These are phyloP conservation scores for Rhynchonycteris naso DNA, from an alignment of 2,797 vertebrate species.

Conservation along the genomic window DNA sequence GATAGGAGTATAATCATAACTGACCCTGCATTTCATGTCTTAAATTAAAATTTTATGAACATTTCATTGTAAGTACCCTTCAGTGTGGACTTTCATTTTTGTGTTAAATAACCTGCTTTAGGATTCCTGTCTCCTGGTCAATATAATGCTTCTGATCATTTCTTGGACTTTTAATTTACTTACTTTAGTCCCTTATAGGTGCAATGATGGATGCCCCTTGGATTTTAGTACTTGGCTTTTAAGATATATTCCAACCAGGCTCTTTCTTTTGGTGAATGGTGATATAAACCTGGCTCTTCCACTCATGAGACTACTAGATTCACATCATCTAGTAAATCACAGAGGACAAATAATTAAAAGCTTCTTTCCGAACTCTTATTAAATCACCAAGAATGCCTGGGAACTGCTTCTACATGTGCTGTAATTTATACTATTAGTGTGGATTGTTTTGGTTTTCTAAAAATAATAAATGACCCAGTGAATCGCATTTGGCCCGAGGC, in stretches of 20 bases:
- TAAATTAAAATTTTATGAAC: conserved; percentile 39
- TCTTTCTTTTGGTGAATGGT: conserved; percentile 18
- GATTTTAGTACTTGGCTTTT: conserved; percentile 59
- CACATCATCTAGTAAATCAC: conserved; percentile 62
- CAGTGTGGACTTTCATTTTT: conserved; percentile 51
- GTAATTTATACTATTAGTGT: conserved; percentile 80
- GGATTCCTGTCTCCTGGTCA: conserved; percentile 28
- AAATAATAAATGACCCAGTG: conserved; percentile 87
- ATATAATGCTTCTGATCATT: conserved; percentile 9
- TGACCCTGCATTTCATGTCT: conserved; percentile 33
- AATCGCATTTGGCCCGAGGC: conserved; percentile 84
- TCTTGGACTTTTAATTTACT: neutral
- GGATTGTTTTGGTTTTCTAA: conserved; percentile 85
- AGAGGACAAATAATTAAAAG: conserved; percentile 80
- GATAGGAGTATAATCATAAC: neutral
- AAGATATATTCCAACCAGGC: conserved; percentile 5
- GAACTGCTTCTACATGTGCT: conserved; percentile 53
- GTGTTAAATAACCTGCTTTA: conserved; percentile 5
- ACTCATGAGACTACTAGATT: conserved; percentile 7
- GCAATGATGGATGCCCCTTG: neutral
- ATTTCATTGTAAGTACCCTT: neutral
- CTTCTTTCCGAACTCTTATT: conserved; percentile 61
- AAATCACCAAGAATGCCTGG: conserved; percentile 75
- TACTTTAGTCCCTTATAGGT: neutral
- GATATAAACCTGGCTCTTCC: conserved; percentile 66